Conservation (phyloP, 2,888 invertebrate genomes). For the Villa cingulata region DNA sequence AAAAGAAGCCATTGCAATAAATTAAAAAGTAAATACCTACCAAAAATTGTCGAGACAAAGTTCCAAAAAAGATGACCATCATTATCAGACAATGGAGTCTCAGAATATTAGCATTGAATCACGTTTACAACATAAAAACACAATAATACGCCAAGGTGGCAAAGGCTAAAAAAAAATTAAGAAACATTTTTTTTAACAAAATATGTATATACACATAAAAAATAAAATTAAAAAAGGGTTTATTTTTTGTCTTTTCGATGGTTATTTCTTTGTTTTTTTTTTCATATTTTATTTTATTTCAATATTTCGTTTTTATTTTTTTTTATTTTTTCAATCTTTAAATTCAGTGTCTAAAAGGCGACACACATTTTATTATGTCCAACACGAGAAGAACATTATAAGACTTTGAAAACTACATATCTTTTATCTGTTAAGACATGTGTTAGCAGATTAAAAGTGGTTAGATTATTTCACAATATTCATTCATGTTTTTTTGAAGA, state of each 20-base stretch:
- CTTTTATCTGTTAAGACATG: slow-evolving; percentile 13
- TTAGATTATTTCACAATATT: slow-evolving; percentile 7
- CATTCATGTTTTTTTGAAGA: slow-evolving; percentile 3
- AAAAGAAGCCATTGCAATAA: background rate
- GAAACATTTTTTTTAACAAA: too few relatives aligned
- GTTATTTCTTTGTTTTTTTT: too few relatives aligned
- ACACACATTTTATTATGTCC: slow-evolving; percentile 2
- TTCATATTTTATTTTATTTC: too few relatives aligned
- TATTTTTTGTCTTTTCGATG: too few relatives aligned
- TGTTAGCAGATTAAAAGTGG: slow-evolving; percentile 11
- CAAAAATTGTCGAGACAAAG: background rate
- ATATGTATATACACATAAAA: too few relatives aligned
- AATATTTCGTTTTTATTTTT: too few relatives aligned
- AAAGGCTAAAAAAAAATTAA: background rate
- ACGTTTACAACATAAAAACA: slow-evolving; percentile 9
- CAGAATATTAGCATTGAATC: slow-evolving; percentile 9
- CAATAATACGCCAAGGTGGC: slow-evolving; percentile 5
- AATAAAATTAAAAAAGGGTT: too few relatives aligned
- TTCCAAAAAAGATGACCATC: background rate
- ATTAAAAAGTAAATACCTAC: background rate
- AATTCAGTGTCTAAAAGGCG: slow-evolving; percentile 1
- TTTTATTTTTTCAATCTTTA: background rate
- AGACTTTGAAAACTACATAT: background rate
- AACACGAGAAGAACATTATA: background rate
- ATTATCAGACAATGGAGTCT: slow-evolving; percentile 5